Base-by-base conservation (phyloP, 2,113 vertebrate species). In the Myotis yumanensis region DNA sequence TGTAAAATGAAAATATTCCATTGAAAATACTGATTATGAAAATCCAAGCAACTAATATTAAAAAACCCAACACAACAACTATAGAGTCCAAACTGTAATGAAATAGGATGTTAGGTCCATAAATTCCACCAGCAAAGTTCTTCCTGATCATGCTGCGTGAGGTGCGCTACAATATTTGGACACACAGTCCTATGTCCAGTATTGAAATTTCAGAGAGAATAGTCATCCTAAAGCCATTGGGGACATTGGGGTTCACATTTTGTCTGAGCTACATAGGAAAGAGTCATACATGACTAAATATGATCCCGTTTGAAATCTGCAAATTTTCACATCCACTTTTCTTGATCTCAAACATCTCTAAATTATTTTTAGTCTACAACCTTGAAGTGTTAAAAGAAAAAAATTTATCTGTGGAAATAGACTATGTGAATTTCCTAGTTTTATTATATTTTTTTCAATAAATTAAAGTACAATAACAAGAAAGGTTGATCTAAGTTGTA, bases 1-100 rank as follows among this genome's bases (percentile, higher is more conserved):
- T 97, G 28, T 90, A 83, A 79, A 87, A 80, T 48, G 28, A 94
- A 92, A 84, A 95, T 64, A 40, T 62, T 81, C 25, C 3, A 32
- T 82, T 82, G 51, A 79, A 86, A 43, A 93, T 20, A 43, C 4
- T 37, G 82, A 83, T 64, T 30, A n/a, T 32, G 81, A 76, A 18
- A 94, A 72, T 5, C 18, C 51, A 90, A 48, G 1, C 7, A 66
- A 46, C 4, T 66, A 48, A 9, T 10, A 69, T 4, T 6, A 23
- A 59, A 11, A 59, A 25, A 11, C 8, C 22, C 7, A 22, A 57
- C 54, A 57, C 54, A 54, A 46, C 12, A 89, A 10, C 1, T 77
- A 22, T 35, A 22, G 0, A 76, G 5, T 76, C 3, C 54, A 69
- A n/a, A 32, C 3, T 69, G 59, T 11, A 37, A 59, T 46, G 30